A percentile compares a stretch with the other conserved stretches of the same genome.
Evolutionary conservation across 2,797 vertebrate genomes (phyloP).

Genomic region (Etheostoma nigrum): DNA sequence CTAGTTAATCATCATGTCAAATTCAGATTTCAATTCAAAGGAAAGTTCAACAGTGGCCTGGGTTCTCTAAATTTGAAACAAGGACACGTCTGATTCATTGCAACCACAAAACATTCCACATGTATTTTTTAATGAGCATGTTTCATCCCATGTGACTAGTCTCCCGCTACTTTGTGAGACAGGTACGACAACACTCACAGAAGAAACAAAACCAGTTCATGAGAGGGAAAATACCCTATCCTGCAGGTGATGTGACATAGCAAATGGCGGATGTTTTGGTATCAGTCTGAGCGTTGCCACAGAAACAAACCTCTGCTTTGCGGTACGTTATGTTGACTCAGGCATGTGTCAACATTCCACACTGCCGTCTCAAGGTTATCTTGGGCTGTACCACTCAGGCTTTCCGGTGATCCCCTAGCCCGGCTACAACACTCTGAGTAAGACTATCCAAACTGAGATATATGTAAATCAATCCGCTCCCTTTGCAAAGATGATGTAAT

Average conservation of each 20-base stretch:
- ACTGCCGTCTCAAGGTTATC: conserved; percentile 49
- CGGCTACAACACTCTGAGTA: conserved; percentile 11
- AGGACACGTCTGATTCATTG: conserved; percentile 5
- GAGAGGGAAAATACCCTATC: conserved; percentile 30
- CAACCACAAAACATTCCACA: conserved; percentile 26
- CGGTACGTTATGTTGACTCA: conserved; percentile 45
- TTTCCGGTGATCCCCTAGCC: conserved; percentile 37
- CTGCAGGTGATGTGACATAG: conserved; percentile 5
- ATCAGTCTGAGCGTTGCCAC: conserved; percentile 56
- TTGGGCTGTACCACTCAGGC: conserved; percentile 22
- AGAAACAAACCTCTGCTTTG: conserved; percentile 60
- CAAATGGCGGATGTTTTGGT: conserved; percentile 58
- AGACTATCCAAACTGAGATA: conserved; percentile 10
- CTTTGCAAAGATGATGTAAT: conserved; percentile 18
- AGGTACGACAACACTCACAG: conserved; percentile 12
- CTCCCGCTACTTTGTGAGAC: conserved; percentile 25
- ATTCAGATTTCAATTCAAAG: conserved; percentile 1
- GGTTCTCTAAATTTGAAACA: conserved; percentile 5
- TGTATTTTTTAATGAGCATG: conserved; percentile 30
- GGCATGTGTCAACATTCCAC: conserved; percentile 57
- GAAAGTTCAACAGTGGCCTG: background rate
- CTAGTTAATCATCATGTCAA: background rate
- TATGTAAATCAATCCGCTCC: background rate
- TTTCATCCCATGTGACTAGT: conserved; percentile 16
- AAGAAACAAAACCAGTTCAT: conserved; percentile 14